These are phyloP conservation scores for Stigmatopora nigra DNA, from an alignment of 2,113 vertebrate genomes.

Conservation along the genomic window DNA sequence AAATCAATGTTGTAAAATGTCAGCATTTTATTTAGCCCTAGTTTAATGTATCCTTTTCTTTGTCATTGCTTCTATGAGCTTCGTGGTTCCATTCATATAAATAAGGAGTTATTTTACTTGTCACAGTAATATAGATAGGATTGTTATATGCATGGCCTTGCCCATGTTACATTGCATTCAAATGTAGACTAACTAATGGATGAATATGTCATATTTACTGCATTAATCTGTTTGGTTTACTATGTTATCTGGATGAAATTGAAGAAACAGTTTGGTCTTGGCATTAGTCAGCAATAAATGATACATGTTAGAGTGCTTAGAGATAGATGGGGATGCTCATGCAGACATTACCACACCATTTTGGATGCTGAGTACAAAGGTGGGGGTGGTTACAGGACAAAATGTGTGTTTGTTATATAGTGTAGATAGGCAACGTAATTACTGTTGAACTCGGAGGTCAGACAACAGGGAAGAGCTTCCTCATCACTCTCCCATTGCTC, in stretches of 20 bases:
- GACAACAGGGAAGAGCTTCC: too few relatives aligned
- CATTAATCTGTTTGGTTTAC: slow-evolving; percentile 10
- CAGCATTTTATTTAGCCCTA: slow-evolving; percentile 38
- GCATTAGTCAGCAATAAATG: slow-evolving; percentile 39
- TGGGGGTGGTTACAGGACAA: slow-evolving; percentile 4
- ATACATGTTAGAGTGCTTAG: slow-evolving; percentile 27
- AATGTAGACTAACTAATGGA: slow-evolving; percentile 22
- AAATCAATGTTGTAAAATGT: slow-evolving; percentile 38
- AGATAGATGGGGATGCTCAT: slow-evolving; percentile 34
- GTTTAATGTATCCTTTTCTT: slow-evolving; percentile 38
- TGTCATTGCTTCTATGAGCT: slow-evolving; percentile 15
- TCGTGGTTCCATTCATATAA: slow-evolving; percentile 22
- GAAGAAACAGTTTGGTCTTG: slow-evolving; percentile 17
- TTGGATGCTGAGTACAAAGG: slow-evolving; percentile 18
- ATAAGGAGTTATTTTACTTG: slow-evolving; percentile 9
- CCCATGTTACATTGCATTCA: slow-evolving; percentile 32
- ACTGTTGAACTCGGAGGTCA: background rate
- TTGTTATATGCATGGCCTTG: slow-evolving; percentile 34
- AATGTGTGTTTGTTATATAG: slow-evolving; percentile 14
- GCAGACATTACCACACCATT: slow-evolving; percentile 28
- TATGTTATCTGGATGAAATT: slow-evolving; percentile 6
- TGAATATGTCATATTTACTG: background rate
- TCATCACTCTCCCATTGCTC: too few relatives aligned
- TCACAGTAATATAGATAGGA: slow-evolving; percentile 33
- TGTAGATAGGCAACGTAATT: slow-evolving; percentile 5